Conservation (phyloP, 2,888 invertebrate genomes). For the Oscheius onirici region DNA sequence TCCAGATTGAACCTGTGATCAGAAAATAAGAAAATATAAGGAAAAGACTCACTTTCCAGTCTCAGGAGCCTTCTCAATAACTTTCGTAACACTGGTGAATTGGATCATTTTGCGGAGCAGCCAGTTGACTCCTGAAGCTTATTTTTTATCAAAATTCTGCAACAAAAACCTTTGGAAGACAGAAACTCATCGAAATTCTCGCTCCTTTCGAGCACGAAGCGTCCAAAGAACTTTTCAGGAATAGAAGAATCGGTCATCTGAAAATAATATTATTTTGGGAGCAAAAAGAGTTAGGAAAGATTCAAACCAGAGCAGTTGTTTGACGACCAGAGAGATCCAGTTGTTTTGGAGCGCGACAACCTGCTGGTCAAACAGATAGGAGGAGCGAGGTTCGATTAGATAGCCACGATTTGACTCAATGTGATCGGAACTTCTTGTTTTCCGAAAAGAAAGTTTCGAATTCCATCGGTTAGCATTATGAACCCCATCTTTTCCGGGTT, state of each 20-base stretch:
- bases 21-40: neutral
- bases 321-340: neutral
- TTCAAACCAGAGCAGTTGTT: neutral
- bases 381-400: no score
- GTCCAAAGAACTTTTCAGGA: slow-evolving; percentile 66
- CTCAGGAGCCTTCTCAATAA: slow-evolving; percentile 43
- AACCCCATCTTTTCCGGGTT: no score
- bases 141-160: neutral
- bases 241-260: slow-evolving; percentile 36
- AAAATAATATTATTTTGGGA: neutral
- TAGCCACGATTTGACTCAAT: no score
- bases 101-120: slow-evolving; percentile 65
- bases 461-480: no score
- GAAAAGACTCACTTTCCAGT: slow-evolving; percentile 38
- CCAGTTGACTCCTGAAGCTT: slow-evolving; percentile 51
- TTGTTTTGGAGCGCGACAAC: slow-evolving; percentile 1
- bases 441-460: no score
- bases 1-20: slow-evolving; percentile 57
- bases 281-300: neutral
- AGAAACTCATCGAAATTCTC: slow-evolving; percentile 71
- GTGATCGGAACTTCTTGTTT: no score
- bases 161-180: slow-evolving; percentile 60
- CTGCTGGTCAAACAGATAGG: no score
- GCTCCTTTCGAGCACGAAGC: slow-evolving; percentile 62
- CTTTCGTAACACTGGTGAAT: slow-evolving; percentile 66